phyloP scores from a whole-genome alignment of 2,113 vertebrate species.

The Condylura cristata region DNA sequence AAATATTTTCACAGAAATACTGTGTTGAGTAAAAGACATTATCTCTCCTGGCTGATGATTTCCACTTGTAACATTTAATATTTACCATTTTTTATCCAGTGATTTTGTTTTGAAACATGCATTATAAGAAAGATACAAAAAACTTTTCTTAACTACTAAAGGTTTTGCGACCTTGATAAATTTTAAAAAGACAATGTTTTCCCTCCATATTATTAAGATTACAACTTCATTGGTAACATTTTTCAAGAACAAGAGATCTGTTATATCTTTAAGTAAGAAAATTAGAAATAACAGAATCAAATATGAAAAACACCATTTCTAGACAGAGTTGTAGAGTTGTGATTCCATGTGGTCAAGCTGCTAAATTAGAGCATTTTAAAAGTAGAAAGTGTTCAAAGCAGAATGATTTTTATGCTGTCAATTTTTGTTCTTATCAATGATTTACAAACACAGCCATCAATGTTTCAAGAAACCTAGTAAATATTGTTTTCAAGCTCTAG shows the following conservation, averaged over 20 bases:
- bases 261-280: conserved; percentile 22
- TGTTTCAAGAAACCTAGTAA: not conserved
- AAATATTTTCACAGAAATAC: not conserved
- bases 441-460: not conserved
- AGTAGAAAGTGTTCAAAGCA: not conserved
- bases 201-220: not conserved
- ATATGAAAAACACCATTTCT: not conserved
- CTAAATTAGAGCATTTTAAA: not conserved
- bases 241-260: not conserved
- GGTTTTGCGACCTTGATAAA: not conserved
- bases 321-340: not conserved
- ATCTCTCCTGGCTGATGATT: not conserved
- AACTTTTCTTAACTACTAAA: not conserved
- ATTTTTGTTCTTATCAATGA: not conserved
- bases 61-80: not conserved
- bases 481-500: not conserved
- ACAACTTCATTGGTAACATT: not conserved
- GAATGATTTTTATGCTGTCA: not conserved
- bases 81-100: not conserved
- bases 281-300: not conserved
- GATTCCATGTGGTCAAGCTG: not conserved
- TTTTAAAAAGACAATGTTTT: conserved; percentile 27
- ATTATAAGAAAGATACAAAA: conserved; percentile 22
- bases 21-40: not conserved
- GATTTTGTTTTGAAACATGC: conserved; percentile 25